A percentile compares a stretch with the other conserved stretches of the same genome.
phyloP scores from a whole-genome alignment of 2,797 vertebrate species.

The Coreius guichenoti region DNA sequence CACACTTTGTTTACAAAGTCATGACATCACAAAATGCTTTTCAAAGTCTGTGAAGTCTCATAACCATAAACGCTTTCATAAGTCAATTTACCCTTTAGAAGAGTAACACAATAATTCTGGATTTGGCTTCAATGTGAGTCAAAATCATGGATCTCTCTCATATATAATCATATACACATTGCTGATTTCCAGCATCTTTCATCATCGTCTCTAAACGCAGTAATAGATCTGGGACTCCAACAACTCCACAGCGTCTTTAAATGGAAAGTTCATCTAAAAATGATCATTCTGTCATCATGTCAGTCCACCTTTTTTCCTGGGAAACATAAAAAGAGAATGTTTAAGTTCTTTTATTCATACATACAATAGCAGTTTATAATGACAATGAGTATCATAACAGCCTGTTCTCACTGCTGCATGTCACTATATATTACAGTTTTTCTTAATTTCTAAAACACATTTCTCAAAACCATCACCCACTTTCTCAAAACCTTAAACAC shows the following conservation, averaged over 20 bases:
- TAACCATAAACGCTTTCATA: not conserved
- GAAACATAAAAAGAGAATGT: not conserved
- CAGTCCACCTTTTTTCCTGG: not conserved
- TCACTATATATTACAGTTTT: no score
- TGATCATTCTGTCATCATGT: not conserved
- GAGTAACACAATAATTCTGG: not conserved
- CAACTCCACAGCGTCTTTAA: not conserved
- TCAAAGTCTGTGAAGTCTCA: not conserved
- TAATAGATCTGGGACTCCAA: constrained; percentile 67
- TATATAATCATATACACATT: constrained; percentile 56
- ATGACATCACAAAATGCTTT: constrained; percentile 46
- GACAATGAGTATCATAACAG: no score
- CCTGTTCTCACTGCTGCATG: no score
- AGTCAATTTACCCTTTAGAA: not conserved
- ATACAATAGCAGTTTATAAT: not conserved
- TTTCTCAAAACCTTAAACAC: no score
- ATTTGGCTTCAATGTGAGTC: not conserved
- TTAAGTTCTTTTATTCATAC: not conserved
- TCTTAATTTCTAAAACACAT: no score
- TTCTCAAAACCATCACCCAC: no score
- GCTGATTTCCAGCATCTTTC: constrained; percentile 78
- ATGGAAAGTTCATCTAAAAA: not conserved
- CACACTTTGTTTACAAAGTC: constrained; percentile 38
- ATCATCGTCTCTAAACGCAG: constrained; percentile 76
- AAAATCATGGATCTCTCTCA: not conserved